Conservation (phyloP, 2,888 invertebrate species). For the Rugalucina vietnamica region DNA sequence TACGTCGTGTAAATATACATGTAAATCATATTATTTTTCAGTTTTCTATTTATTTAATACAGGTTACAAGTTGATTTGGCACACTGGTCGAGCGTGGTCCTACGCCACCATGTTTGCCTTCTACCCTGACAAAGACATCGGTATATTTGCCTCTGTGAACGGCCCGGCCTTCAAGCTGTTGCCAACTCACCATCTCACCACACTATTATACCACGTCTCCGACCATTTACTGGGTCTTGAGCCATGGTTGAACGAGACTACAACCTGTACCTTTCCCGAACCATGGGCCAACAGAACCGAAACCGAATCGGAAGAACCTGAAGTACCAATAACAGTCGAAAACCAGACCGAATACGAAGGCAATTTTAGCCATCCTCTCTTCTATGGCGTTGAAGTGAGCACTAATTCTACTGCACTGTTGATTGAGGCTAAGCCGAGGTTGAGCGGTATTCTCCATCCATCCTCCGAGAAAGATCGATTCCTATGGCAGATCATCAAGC, state of each 20-base stretch:
- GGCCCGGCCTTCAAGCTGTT: conserved; percentile 72
- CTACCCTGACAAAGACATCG: conserved; percentile 78
- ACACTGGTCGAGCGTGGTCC: conserved; percentile 80
- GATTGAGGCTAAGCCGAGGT: not conserved
- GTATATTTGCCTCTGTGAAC: conserved; percentile 78
- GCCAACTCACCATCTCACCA: conserved; percentile 48
- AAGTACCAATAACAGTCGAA: not conserved
- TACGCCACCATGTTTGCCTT: conserved; percentile 80
- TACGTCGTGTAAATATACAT: too few relatives aligned
- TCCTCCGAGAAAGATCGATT: not conserved
- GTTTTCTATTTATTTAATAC: conserved; percentile 1
- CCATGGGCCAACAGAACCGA: conserved; percentile 66
- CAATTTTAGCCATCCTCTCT: not conserved
- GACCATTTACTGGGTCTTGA: conserved; percentile 76
- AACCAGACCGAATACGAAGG: not conserved
- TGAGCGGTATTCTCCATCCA: not conserved
- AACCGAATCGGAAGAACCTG: not conserved
- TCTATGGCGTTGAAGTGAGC: not conserved
- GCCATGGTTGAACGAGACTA: conserved; percentile 79
- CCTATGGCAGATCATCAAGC: not conserved
- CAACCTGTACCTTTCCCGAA: conserved; percentile 77
- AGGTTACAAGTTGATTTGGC: conserved; percentile 81
- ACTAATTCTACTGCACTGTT: not conserved
- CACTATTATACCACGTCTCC: conserved; percentile 30
- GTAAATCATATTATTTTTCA: not conserved